phyloP scores from a whole-genome alignment of 2,113 vertebrate species.

The Beaufortia kweichowensis region DNA sequence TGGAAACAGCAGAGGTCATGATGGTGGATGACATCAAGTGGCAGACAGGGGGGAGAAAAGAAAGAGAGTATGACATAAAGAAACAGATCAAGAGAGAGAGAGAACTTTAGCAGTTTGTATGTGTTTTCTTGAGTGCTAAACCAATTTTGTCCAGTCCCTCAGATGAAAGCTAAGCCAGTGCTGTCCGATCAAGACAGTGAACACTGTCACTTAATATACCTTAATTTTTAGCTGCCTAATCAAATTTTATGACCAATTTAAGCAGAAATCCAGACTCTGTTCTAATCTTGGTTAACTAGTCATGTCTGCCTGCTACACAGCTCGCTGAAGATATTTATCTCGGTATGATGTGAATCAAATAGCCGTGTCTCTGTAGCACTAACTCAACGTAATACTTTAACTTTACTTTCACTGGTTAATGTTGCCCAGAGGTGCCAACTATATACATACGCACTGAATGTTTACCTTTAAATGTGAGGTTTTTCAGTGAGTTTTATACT shows the following conservation, averaged over 20 bases:
- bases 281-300: neutral
- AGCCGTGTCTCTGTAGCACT: neutral
- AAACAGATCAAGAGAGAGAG: constrained; percentile 4
- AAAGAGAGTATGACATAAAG: constrained; percentile 1
- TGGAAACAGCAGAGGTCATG: constrained; percentile 53
- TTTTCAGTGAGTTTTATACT: too few species aligned
- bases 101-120: constrained; percentile 20
- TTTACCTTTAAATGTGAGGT: neutral
- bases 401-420: constrained; percentile 17
- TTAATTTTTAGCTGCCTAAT: neutral
- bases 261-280: too few species aligned
- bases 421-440: neutral
- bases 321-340: constrained; percentile 18
- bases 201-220: constrained; percentile 3
- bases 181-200: neutral
- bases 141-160: constrained; percentile 10
- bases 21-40: constrained; percentile 31
- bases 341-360: neutral
- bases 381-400: neutral
- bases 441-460: neutral
- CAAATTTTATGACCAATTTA: too few species aligned
- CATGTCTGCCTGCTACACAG: neutral
- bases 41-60: constrained; percentile 13
- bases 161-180: constrained; percentile 9
- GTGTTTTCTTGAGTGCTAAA: constrained; percentile 17